Base-by-base conservation (phyloP, 2,797 vertebrate species). In the Schizothorax lantsangensis region DNA sequence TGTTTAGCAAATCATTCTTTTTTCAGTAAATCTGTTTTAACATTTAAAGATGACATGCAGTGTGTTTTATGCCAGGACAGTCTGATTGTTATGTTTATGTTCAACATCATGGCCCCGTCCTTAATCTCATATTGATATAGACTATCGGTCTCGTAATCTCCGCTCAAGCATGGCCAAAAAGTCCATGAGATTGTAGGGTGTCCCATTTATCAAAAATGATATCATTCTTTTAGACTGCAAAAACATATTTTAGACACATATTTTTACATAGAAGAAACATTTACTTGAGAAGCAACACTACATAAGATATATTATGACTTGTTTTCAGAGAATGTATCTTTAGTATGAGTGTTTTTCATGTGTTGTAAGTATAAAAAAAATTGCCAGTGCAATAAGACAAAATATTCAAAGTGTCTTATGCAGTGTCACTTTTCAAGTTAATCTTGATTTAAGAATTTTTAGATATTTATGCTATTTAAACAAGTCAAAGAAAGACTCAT, bases 1-100 rank as follows among this genome's bases (percentile, higher is more conserved):
- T 81, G 75, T 30, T 85, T 79, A 45, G 30, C 21, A 64, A 59
- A 62, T 80, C 40, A 49, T 47, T 43, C 14, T 47, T 19, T 79
- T 52, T 54, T 71, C 57, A 45, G 36, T 21, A 79, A 79, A 72
- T 54, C 15, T 36, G 59, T 68, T 79, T 66, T 4, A 6, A 9
- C 10, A 30, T 66, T 68, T 64, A 36, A 57, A 66, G 26, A 45
- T 2, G 26, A 2, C 9, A 33, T 59, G 6, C 12, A 78, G 36
- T 54, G 36, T 54, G 75, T n/a, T 79, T 59, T 17, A 59, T 40
- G 23, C 14, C 54, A 62, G 77, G 77, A 36, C 5, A 6, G 17
- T 52, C 73, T 54, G 43, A 57, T 38, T 78, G 74, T 78, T 57
- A 38, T 2, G 6, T 8, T 38, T 11, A 78, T 21, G 19, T 77